Evolutionary conservation across 2,113 vertebrate species (phyloP), one percentile per base, ranked within the genome.

Genomic region (Tetrax tetrax): DNA sequence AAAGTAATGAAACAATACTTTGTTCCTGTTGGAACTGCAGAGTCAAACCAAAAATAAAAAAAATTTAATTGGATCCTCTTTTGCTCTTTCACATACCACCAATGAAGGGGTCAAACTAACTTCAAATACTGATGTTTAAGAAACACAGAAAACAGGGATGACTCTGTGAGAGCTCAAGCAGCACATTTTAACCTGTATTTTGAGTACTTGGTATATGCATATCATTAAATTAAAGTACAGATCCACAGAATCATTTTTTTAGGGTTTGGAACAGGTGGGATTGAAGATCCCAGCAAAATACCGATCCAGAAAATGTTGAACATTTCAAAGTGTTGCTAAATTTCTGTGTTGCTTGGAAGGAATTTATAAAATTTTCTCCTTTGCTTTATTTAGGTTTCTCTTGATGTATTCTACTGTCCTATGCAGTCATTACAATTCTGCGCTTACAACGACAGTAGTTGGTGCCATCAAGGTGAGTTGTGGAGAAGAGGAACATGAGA

Each of bases 391-490:
- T 98, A 99, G 99, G 96, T 99, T 99, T 95, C 97, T 99, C 41
- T 74, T 99, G 97, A 99, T 99, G 98, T 99, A 98, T 96, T 98
- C 99, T 77, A 99, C 98, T 29, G 97, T 99, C 33, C 97, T 99
- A 53, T 99, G 99, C 97, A 99, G 99, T 95, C 97, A 99, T 83
- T 99, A 99, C 90, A 99, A 99, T 97, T 99, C 99, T 13, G 99
- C 99, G 0, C 98, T 99, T 41, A 99, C 99, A 4, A 99, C 99
- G 0, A 98, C 99, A 4, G 98, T 99, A 31, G 98, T 99, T 21
- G 99, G 99, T 38, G 98, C 99, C 57, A 97, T 99, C 95, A 99
- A 99, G 98, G 99, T 99, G 96, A 97, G 95, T 80, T 68, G 43
- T 7, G 24, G n/a, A 18, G 61, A 83, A 71, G 15, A 80, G 38